Percentiles rank a stretch among this genome's conserved stretches.
phyloP scores from a whole-genome alignment of 2,888 invertebrate genomes.

The Exocentrus adspersus region DNA sequence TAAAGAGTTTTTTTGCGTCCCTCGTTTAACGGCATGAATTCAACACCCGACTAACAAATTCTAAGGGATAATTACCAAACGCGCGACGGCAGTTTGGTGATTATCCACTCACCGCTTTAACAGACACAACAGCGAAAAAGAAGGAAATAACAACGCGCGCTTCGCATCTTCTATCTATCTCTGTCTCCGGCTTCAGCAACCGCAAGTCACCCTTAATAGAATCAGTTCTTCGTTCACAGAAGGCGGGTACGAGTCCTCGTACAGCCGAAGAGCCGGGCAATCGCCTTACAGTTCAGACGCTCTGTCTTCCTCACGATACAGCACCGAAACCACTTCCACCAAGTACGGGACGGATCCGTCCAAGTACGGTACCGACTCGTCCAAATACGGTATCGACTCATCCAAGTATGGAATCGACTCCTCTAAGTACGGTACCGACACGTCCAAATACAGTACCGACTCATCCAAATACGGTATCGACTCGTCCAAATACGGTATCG shows the following conservation, averaged over 20 bases:
- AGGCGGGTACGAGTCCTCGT: slow-evolving; percentile 57
- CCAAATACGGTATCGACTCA: not conserved
- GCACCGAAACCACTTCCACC: slow-evolving; percentile 32
- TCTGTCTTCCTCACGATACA: slow-evolving; percentile 49
- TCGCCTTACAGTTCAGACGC: slow-evolving; percentile 54
- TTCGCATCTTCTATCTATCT: slow-evolving; percentile 31
- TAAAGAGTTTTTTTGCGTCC: slow-evolving; percentile 25
- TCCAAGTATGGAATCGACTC: not conserved
- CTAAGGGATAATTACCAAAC: not conserved
- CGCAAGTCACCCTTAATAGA: too few relatives aligned
- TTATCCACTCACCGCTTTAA: not conserved
- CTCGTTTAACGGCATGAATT: slow-evolving; percentile 3
- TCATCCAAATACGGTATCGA: slow-evolving; percentile 34
- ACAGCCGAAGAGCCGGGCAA: slow-evolving; percentile 52
- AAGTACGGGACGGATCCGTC: slow-evolving; percentile 42
- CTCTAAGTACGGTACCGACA: slow-evolving; percentile 5
- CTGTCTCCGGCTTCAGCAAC: slow-evolving; percentile 18
- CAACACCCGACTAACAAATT: not conserved
- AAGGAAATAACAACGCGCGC: slow-evolving; percentile 28
- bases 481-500: not conserved
- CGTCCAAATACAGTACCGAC: too few relatives aligned
- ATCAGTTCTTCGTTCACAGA: slow-evolving; percentile 51
- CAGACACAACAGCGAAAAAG: not conserved
- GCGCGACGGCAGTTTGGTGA: not conserved
- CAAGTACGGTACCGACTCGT: too few relatives aligned